These are phyloP conservation scores for Cynodonichthys magdalenae DNA, from an alignment of 2,797 vertebrate species.

Conservation along the genomic window DNA sequence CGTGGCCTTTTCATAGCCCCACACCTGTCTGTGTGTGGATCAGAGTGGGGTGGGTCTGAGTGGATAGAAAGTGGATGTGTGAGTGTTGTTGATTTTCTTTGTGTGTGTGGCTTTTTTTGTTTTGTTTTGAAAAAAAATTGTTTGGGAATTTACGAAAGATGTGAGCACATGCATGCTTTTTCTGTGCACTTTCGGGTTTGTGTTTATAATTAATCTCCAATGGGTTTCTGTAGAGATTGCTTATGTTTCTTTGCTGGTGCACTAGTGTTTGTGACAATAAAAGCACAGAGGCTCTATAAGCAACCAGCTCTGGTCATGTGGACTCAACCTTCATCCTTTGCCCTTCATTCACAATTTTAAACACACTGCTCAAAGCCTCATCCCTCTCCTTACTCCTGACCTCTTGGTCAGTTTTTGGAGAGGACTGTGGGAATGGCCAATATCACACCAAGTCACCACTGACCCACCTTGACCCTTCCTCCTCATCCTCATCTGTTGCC, in stretches of 20 bases:
- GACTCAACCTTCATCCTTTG: conserved; percentile 45
- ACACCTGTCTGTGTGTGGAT: conserved; percentile 54
- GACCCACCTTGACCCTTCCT: conserved; percentile 54
- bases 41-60: neutral
- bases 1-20: conserved; percentile 79
- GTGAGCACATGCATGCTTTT: conserved; percentile 2
- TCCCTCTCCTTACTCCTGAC: conserved; percentile 41
- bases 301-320: conserved; percentile 38
- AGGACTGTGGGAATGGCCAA: conserved; percentile 17
- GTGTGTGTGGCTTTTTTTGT: conserved; percentile 15
- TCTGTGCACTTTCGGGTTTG: conserved; percentile 2
- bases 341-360: conserved; percentile 29
- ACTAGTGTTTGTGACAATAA: conserved; percentile 7
- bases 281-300: conserved; percentile 16
- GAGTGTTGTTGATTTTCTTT: conserved; percentile 22
- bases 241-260: neutral
- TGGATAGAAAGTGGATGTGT: neutral
- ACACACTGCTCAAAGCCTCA: conserved; percentile 46
- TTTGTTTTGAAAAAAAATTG: conserved; percentile 5
- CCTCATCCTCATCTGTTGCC: conserved; percentile 49
- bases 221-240: neutral
- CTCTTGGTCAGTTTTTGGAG: conserved; percentile 22
- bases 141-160: conserved; percentile 18
- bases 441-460: conserved; percentile 41
- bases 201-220: conserved; percentile 5